A percentile compares a stretch with the other conserved stretches of the same genome.
Evolutionary conservation across 1,140 invertebrate genomes (phyloP).

Genomic region (Drepana arcuata): DNA sequence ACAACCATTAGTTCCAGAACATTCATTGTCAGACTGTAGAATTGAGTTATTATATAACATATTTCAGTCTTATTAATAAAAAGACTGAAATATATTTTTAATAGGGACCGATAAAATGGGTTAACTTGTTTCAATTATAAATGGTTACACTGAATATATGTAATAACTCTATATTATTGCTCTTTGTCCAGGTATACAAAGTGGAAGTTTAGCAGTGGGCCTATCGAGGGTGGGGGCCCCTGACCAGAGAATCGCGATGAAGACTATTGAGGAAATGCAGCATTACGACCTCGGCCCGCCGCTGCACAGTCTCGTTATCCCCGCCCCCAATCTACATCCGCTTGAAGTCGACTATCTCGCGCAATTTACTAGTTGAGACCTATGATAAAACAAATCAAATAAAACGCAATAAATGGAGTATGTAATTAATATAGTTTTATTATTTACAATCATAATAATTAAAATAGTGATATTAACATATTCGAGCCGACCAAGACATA

Average conservation of each 20-base stretch:
- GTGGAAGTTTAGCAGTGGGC: slow-evolving; percentile 82
- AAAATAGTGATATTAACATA: slow-evolving; percentile 45
- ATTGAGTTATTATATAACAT: too few relatives aligned
- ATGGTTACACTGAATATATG: too few relatives aligned
- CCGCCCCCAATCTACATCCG: slow-evolving; percentile 88
- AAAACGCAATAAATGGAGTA: slow-evolving; percentile 34
- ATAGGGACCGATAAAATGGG: too few relatives aligned
- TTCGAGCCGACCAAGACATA: slow-evolving; percentile 40
- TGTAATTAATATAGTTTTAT: slow-evolving; percentile 65
- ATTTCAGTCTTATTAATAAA: too few relatives aligned
- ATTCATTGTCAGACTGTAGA: neutral
- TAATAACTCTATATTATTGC: too few relatives aligned
- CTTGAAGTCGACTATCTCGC: slow-evolving; percentile 90
- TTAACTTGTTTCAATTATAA: too few relatives aligned
- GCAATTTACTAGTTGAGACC: slow-evolving; percentile 64
- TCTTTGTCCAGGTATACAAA: slow-evolving; percentile 69
- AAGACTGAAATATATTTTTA: too few relatives aligned
- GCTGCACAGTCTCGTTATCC: slow-evolving; percentile 94
- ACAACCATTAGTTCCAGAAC: neutral
- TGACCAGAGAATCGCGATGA: slow-evolving; percentile 85
- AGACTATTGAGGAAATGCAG: slow-evolving; percentile 82
- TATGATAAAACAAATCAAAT: slow-evolving; percentile 35
- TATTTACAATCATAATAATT: slow-evolving; percentile 16
- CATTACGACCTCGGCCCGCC: slow-evolving; percentile 88
- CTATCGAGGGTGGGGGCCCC: slow-evolving; percentile 91